Base-by-base conservation (phyloP, 2,888 invertebrate species). In the Pachliopta kotzebuea region DNA sequence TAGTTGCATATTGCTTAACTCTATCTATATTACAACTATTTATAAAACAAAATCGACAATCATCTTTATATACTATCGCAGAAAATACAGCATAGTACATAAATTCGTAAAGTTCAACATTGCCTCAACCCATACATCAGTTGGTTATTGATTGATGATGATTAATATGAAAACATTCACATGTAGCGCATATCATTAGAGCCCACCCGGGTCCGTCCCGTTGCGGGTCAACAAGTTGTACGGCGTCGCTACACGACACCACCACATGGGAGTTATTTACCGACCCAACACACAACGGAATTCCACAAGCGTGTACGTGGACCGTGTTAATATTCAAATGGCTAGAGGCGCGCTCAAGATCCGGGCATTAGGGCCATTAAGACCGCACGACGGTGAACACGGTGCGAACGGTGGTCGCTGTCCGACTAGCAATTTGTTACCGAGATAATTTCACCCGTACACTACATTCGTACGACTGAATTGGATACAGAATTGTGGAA, bases 301-400 rank as follows among this genome's bases (percentile, higher is more conserved):
- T 61, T 55, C 76, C 80, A 81, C 81, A 78, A 79, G 80, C 78
- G 81, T 79, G 83, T 79, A 80, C 74, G 77, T 76, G 73, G 72
- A 71, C n/a, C 70, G 75, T 83, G 86, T 88, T 86, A 89, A 88
- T 88, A 90, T 88, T 88, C 84, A 86, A 86, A 88, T 84, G 75
- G 82, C 81, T 84, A 79, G 72, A 83, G 84, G 24, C 52, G 26
- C 78, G 76, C 75, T 78, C 72, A 74, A 77, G 79, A 79, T 84
- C 82, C 83, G 81, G 81, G 83, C 74, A 83, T 84, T 81, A 83
- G 80, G 75, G 72, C 76, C 82, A 85, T 84, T 84, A 84, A 77
- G 79, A 78, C 80, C 79, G 79, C 76, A 31, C 75, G 74, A 71
- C 72, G n/a, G 26, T 18, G 21, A 17, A 18, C 18, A 53, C 53